These are phyloP conservation scores for Corydoras sp. DNA, from an alignment of 2,113 vertebrate species.

Conservation along the genomic window DNA sequence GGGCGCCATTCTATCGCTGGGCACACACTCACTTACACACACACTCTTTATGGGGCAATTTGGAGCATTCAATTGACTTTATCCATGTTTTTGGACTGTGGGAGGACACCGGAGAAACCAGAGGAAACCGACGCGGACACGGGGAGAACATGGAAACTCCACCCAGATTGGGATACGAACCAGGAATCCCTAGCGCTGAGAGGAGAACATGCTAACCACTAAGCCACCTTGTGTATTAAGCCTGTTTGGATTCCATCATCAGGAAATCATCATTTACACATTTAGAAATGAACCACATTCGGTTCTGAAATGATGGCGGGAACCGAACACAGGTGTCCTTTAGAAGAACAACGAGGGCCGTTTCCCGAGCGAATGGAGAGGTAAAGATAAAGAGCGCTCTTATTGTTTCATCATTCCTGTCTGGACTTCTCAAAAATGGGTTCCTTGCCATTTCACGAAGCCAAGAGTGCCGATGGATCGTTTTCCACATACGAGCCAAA, in stretches of 20 bases:
- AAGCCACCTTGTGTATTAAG: background rate
- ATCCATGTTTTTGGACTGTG: too few relatives aligned
- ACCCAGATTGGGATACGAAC: too few relatives aligned
- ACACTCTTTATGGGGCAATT: too few relatives aligned
- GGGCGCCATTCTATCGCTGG: too few relatives aligned
- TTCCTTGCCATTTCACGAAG: constrained; percentile 22
- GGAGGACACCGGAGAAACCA: too few relatives aligned
- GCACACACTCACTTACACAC: too few relatives aligned
- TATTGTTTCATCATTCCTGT: constrained; percentile 22
- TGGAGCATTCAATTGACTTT: too few relatives aligned
- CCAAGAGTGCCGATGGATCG: constrained; percentile 23
- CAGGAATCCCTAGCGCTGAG: too few relatives aligned
- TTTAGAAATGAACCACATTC: too few relatives aligned
- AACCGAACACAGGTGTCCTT: background rate
- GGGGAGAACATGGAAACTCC: too few relatives aligned
- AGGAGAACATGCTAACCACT: too few relatives aligned
- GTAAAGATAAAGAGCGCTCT: constrained; percentile 15
- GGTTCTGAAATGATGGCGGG: background rate
- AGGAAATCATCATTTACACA: background rate
- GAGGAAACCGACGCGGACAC: too few relatives aligned
- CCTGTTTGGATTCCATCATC: background rate
- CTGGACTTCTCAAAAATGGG: constrained; percentile 33
- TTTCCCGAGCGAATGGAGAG: constrained; percentile 10
- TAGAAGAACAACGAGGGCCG: background rate
- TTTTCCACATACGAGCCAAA: constrained; percentile 39